Percentiles rank a stretch among this genome's conserved stretches.
These are phyloP conservation scores for Diloba caeruleocephala DNA, from an alignment of 2,888 invertebrate species.

Conservation along the genomic window DNA sequence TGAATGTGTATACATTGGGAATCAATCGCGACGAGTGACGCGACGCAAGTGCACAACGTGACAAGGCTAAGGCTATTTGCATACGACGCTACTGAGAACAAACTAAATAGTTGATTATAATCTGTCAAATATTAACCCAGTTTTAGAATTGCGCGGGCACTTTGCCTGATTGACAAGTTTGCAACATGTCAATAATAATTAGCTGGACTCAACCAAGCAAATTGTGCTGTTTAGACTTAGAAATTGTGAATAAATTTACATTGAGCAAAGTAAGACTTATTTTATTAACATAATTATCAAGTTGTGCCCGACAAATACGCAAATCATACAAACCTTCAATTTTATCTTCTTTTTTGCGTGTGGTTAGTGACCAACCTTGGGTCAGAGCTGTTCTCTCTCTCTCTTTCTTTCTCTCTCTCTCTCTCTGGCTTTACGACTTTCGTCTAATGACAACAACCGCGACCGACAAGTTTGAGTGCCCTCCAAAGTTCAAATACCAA, in stretches of 20 bases:
- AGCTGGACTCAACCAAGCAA: conserved; percentile 25
- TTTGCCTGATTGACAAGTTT: conserved; percentile 45
- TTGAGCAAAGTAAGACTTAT: conserved; percentile 34
- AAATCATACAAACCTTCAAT: no score
- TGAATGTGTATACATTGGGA: conserved; percentile 44
- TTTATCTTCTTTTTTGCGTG: no score
- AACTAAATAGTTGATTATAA: conserved; percentile 27
- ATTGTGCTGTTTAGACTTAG: conserved; percentile 45
- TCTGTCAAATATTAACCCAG: conserved; percentile 37
- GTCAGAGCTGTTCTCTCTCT: no score
- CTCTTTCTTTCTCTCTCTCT: no score
- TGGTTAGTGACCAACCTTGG: no score
- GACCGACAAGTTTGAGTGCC: no score
- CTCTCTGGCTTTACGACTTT: no score
- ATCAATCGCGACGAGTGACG: conserved; percentile 68
- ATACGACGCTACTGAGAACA: conserved; percentile 41
- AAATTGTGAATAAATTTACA: conserved; percentile 52
- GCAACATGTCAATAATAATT: conserved; percentile 48
- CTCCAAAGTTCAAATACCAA: no score
- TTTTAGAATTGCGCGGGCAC: conserved; percentile 39
- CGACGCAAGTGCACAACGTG: conserved; percentile 61
- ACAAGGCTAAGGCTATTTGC: conserved; percentile 52
- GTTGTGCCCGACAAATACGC: conserved; percentile 39
- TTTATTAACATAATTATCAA: conserved; percentile 49
- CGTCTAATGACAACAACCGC: no score